Base-by-base conservation (phyloP, 2,113 vertebrate genomes). In the Haliaeetus leucogaster region DNA sequence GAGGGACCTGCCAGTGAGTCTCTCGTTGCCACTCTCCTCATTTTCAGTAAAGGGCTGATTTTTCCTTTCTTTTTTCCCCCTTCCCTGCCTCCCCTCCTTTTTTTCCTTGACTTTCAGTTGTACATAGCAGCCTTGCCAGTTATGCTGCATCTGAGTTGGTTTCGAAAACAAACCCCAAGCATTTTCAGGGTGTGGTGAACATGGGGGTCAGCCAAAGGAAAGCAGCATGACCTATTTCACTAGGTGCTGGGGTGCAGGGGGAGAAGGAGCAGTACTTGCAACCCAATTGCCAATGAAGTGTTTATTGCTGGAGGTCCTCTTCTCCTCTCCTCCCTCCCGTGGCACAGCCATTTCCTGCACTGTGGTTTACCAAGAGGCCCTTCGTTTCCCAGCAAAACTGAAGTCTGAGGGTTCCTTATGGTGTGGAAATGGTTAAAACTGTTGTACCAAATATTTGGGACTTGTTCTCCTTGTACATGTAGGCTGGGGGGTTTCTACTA, bases 1-100 rank as follows among this genome's bases (percentile, higher is more conserved):
- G 50, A 93, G 47, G 17, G 78, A 65, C 40, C 42, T 93, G n/a
- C 43, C 52, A 71, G 30, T 82, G 95, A 97, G 76, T 97, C 93
- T 96, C 65, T 67, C 26, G 11, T 58, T 83, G 84, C 53, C 79
- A 53, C 34, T 92, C 43, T 52, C 58, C 72, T 61, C 59, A 29
- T 59, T 73, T 95, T 85, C 88, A 53, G 50, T 66, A 42, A 78
- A 78, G 45, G 70, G 65, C 34, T 67, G 30, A 53, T 93, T 76
- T 71, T 95, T 86, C 59, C 84, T 8, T 78, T 22, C 18, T 8
- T 25, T 36, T 38, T 72, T 68, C 45, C 30, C 13, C 13, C 38
- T 74, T 42, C 2, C 21, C 20, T 2, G 4, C 6, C 5, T 6
- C 4, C 52, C 87, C 7, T 4, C 13, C 11, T 13, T 73, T 86